A percentile compares a stretch with the other conserved stretches of the same genome.
Evolutionary conservation across 2,113 vertebrate species (phyloP).

Genomic region (Atrichornis clamosus): DNA sequence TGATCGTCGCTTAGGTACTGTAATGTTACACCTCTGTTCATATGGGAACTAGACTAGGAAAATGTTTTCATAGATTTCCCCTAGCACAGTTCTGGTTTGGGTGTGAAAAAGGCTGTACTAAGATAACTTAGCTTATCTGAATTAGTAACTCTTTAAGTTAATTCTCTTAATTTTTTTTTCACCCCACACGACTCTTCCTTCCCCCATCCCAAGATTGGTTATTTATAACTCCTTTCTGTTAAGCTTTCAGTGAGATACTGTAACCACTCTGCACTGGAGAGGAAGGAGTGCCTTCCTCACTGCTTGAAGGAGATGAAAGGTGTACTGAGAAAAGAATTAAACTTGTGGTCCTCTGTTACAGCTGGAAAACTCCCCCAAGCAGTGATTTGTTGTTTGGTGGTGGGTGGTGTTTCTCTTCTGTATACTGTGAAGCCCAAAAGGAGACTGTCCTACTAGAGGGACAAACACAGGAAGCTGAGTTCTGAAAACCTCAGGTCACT

Average conservation of each 20-base stretch:
- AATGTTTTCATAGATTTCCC: background rate
- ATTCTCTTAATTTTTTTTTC: background rate
- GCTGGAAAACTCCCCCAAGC: background rate
- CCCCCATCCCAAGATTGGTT: background rate
- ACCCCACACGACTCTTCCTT: fast-evolving
- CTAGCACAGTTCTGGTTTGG: background rate
- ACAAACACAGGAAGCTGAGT: background rate
- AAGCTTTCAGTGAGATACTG: background rate
- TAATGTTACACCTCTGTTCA: fast-evolving
- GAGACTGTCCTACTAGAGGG: background rate
- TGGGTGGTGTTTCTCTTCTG: background rate
- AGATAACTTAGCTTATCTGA: background rate
- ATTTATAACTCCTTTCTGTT: background rate
- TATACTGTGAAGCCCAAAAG: background rate
- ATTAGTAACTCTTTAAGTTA: background rate
- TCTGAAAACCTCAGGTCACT: background rate
- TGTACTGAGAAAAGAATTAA: background rate
- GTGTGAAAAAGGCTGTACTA: background rate
- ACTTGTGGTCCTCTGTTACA: background rate
- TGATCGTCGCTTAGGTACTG: background rate
- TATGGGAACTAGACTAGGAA: background rate
- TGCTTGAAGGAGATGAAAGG: background rate
- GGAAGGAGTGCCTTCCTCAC: background rate
- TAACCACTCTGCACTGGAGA: background rate
- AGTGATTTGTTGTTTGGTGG: background rate